These are phyloP conservation scores for Azemiops feae DNA, from an alignment of 2,113 vertebrate species.

Conservation along the genomic window DNA sequence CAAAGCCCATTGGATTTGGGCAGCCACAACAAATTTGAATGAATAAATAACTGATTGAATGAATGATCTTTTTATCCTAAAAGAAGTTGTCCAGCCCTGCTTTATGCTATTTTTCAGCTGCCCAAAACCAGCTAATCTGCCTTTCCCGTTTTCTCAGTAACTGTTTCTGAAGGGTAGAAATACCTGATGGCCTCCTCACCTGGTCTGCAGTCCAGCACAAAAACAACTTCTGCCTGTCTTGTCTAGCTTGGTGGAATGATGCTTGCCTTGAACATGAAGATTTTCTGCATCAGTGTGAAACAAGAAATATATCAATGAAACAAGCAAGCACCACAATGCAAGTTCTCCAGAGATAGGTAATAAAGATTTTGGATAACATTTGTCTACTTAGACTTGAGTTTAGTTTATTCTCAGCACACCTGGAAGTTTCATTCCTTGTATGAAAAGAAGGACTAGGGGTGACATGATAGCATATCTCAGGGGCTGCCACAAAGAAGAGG, in stretches of 20 bases:
- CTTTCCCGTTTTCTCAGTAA: neutral
- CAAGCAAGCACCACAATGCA: neutral
- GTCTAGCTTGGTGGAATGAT: neutral
- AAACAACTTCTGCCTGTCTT: neutral
- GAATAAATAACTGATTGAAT: neutral
- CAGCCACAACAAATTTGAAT: neutral
- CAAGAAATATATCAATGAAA: neutral
- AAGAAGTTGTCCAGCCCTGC: neutral
- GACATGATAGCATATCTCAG: neutral
- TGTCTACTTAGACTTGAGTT: neutral
- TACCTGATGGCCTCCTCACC: neutral
- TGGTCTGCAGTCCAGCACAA: neutral
- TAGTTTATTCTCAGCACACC: neutral
- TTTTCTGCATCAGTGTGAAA: neutral
- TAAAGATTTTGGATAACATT: neutral
- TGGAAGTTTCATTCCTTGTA: neutral
- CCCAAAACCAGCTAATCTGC: neutral
- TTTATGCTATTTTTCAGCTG: neutral
- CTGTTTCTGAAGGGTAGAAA: neutral
- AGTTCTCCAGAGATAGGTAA: neutral
- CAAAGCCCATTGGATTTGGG: neutral
- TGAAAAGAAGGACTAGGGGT: neutral
- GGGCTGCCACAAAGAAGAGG: neutral
- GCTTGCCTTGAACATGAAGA: neutral
- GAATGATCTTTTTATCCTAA: neutral